A percentile compares a stretch with the other conserved stretches of the same genome.
phyloP scores from a whole-genome alignment of 1,140 invertebrate genomes.

The Andrena cerasifolii region DNA sequence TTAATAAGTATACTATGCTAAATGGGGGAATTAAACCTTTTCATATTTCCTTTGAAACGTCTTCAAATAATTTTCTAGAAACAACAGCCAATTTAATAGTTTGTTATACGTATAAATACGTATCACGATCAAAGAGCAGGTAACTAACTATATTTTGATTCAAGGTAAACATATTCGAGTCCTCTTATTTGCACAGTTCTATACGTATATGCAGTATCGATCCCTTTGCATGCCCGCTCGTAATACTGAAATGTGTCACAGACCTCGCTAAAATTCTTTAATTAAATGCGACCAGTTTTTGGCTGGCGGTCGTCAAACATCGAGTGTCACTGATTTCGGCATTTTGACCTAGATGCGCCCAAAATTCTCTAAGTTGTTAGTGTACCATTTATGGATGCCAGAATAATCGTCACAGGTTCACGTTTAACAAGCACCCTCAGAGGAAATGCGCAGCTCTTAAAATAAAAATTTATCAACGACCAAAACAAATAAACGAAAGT shows the following conservation, averaged over 20 bases:
- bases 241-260: constrained; percentile 8
- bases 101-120: constrained; percentile 1
- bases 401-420: not conserved
- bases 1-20: no score
- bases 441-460: no score
- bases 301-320: constrained; percentile 66
- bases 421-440: not conserved
- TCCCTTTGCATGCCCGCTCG: not conserved
- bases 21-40: no score
- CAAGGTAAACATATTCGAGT: constrained; percentile 13
- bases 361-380: constrained; percentile 39
- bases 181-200: constrained; percentile 29
- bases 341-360: constrained; percentile 66
- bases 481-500: no score
- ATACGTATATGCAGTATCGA: constrained; percentile 12
- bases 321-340: constrained; percentile 68
- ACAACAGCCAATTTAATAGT: constrained; percentile 21
- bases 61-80: not conserved
- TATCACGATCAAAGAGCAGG: not conserved
- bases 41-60: constrained; percentile 4
- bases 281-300: constrained; percentile 76
- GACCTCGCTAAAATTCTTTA: constrained; percentile 68
- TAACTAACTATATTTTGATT: constrained; percentile 24
- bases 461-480: no score
- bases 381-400: constrained; percentile 31